phyloP scores from a whole-genome alignment of 2,888 invertebrate genomes.

The Strigamia crassipes region DNA sequence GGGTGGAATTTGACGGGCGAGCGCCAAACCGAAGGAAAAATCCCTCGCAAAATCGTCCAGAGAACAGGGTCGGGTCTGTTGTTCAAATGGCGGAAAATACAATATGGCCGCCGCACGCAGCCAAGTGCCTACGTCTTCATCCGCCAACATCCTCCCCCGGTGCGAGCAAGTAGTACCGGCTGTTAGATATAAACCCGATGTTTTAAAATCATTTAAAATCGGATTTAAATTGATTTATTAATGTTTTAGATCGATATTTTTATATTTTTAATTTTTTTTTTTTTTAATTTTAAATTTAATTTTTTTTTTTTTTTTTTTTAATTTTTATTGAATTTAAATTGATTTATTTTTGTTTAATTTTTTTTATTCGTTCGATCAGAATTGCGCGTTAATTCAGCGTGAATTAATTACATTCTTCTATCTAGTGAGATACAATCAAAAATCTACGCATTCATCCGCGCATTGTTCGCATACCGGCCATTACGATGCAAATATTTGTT shows the following conservation, averaged over 20 bases:
- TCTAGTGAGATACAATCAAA: too few relatives aligned
- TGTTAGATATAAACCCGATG: not conserved
- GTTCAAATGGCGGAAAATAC: constrained; percentile 49
- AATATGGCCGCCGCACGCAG: constrained; percentile 47
- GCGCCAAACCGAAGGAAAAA: constrained; percentile 11
- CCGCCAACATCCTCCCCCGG: constrained; percentile 23
- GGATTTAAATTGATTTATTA: too few relatives aligned
- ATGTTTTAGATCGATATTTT: too few relatives aligned
- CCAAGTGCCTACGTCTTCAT: constrained; percentile 19
- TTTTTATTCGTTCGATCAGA: not conserved
- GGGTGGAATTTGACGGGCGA: not conserved
- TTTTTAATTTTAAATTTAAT: not conserved
- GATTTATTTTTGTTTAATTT: not conserved
- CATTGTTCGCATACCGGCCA: too few relatives aligned
- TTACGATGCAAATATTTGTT: too few relatives aligned
- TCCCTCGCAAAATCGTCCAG: not conserved
- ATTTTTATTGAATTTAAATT: not conserved
- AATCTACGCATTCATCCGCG: too few relatives aligned
- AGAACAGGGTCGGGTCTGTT: constrained; percentile 42
- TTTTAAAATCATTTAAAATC: too few relatives aligned
- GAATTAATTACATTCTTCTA: too few relatives aligned
- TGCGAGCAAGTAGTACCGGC: not conserved
- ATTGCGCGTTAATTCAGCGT: too few relatives aligned
- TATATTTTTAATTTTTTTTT: not conserved
- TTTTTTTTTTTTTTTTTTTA: not conserved